Conservation (phyloP, 1,140 invertebrate genomes). For the Drosophila rufa region DNA sequence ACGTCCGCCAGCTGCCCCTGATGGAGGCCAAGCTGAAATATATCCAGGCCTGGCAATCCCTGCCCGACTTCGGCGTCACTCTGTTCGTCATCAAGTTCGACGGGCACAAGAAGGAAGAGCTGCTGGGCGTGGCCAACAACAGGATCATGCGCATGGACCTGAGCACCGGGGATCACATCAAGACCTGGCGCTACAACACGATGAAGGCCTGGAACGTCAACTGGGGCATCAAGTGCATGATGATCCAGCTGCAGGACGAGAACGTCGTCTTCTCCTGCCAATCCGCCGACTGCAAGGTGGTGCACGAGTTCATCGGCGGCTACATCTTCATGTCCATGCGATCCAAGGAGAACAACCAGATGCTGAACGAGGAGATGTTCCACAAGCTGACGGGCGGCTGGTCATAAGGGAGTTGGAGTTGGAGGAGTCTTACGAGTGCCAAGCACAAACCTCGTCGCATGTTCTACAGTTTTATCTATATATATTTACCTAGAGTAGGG, state of each 20-base stretch:
- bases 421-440: conserved; percentile 55
- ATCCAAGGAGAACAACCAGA: conserved; percentile 99
- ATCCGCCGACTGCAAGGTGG: conserved; percentile 98
- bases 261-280: conserved; percentile 97
- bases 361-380: conserved; percentile 98
- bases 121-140: conserved; percentile 97
- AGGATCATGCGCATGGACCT: conserved; percentile 98
- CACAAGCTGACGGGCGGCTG: conserved; percentile 99
- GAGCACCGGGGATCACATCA: conserved; percentile 96
- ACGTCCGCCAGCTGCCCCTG: conserved; percentile 95
- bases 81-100: conserved; percentile 98
- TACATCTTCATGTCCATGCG: conserved; percentile 99
- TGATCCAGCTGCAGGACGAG: conserved; percentile 98
- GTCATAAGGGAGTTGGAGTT: conserved; percentile 80
- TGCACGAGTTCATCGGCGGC: conserved; percentile 99
- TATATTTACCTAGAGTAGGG: conserved; percentile 37
- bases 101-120: conserved; percentile 94
- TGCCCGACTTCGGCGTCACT: conserved; percentile 98
- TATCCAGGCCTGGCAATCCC: conserved; percentile 98
- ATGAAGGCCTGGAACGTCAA: conserved; percentile 99
- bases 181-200: conserved; percentile 98
- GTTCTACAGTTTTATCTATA: conserved; percentile 54
- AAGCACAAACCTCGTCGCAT: conserved; percentile 69
- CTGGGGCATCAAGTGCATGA: conserved; percentile 99
- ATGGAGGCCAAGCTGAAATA: conserved; percentile 98